Evolutionary conservation across 1,140 invertebrate species (phyloP).

Genomic region (Bombus waltoni): DNA sequence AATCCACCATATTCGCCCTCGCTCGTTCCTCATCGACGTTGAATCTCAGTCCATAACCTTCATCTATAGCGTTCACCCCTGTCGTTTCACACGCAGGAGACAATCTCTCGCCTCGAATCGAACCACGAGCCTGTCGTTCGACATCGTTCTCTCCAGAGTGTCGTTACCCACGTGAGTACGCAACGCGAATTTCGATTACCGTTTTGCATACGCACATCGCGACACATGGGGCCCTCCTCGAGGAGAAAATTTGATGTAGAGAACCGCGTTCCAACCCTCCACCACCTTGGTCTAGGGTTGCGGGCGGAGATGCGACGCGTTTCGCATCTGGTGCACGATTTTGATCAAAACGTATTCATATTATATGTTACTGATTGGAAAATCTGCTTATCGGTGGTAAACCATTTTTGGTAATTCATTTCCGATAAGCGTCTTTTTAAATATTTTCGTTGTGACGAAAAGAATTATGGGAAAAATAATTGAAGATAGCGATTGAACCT

Average conservation of each 20-base stretch:
- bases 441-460: not conserved
- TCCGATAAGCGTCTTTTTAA: too few species aligned
- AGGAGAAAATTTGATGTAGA: conserved; percentile 44
- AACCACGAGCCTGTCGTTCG: conserved; percentile 16
- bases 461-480: not conserved
- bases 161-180: conserved; percentile 33
- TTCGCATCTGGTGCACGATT: conserved; percentile 40
- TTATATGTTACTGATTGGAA: too few species aligned
- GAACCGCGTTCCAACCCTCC: not conserved
- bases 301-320: not conserved
- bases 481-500: not conserved
- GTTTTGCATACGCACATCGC: conserved; percentile 34
- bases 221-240: conserved; percentile 34
- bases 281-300: not conserved
- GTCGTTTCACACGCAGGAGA: not conserved
- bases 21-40: conserved; percentile 18
- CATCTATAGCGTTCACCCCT: not conserved
- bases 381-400: too few species aligned
- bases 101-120: conserved; percentile 38
- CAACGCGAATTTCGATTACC: conserved; percentile 41
- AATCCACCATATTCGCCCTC: not conserved
- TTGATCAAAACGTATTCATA: conserved; percentile 17
- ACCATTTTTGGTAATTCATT: too few species aligned
- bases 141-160: conserved; percentile 38
- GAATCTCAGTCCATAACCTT: conserved; percentile 24